Evolutionary conservation across 2,888 invertebrate genomes (phyloP), one percentile per base, ranked within the genome.

Genomic region (Parthenolecanium corni): DNA sequence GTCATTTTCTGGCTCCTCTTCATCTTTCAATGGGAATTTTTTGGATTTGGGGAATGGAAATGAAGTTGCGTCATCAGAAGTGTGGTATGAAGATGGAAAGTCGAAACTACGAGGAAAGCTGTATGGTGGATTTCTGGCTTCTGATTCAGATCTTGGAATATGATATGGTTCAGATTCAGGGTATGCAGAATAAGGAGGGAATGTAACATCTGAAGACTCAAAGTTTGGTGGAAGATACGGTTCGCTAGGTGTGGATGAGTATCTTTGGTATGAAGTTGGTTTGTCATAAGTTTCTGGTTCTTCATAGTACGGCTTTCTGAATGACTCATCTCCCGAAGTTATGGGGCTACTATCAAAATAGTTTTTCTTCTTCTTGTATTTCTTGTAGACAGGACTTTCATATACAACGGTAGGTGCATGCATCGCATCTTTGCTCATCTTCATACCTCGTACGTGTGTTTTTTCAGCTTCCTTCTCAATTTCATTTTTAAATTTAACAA

Each of bases 401-500:
- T 51, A 47, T 2, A 61, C 18, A n/a, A 51, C 36, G 3, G 61
- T 61, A 1, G 61, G 40, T n/a, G 61, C 25, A 2, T 47, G 25
- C 14, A 23, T 12, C 12, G 61, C 51, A 23, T 61, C 61, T 14
- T 36, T 47, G 20, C 61, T 61, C 61, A 61, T 61, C 16, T 51
- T 61, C 40, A 61, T 21, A 2, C 61, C 61, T 38, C 51, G 25
- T 24, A 49, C 31, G 16, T 61, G 61, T 23, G 61, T 61, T 38
- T 38, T 20, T 2, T 49, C 51, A 0, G 61, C 38, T 40, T 61
- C 61, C n/a, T 46, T 49, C 40, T 61, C 61, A n/a, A 61, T 61
- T 36, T 61, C 61, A 14, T 36, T 61, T 38, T 61, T 61, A 14
- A 61, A 61, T 51, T 61, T 61, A 18, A 49, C 47, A 6, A 61